Evolutionary conservation across 2,797 vertebrate species (phyloP).

Genomic region (Amblyraja radiata): DNA sequence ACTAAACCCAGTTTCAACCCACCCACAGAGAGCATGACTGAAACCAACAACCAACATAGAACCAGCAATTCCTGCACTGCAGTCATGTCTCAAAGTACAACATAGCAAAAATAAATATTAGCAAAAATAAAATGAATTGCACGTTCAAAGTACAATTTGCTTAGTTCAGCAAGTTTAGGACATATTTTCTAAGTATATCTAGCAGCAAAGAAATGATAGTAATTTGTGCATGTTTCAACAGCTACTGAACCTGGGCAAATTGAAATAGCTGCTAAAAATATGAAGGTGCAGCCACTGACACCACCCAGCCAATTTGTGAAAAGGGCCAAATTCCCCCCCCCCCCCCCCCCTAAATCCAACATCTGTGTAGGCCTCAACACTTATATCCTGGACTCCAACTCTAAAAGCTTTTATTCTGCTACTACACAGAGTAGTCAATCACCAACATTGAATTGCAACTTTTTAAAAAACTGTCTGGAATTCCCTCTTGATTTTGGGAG

Average conservation of each 20-base stretch:
- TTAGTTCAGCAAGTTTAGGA: neutral
- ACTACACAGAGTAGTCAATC: neutral
- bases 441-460: neutral
- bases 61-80: neutral
- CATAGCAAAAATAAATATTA: neutral
- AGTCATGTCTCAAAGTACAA: neutral
- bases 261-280: neutral
- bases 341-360: neutral
- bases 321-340: neutral
- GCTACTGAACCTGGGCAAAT: neutral
- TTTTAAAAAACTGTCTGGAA: neutral
- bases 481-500: neutral
- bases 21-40: neutral
- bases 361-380: neutral
- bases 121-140: neutral
- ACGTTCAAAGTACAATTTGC: neutral
- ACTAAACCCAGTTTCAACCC: neutral
- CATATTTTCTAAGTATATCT: neutral
- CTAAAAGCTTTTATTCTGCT: neutral
- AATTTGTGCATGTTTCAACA: neutral
- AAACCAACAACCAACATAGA: neutral
- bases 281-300: neutral
- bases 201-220: neutral
- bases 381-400: neutral
- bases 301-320: neutral